Percentiles rank a stretch among this genome's conserved stretches.
Evolutionary conservation across 35 echinoderm and acorn worm species (phyloP).

Genomic region (Antedon bifida): DNA sequence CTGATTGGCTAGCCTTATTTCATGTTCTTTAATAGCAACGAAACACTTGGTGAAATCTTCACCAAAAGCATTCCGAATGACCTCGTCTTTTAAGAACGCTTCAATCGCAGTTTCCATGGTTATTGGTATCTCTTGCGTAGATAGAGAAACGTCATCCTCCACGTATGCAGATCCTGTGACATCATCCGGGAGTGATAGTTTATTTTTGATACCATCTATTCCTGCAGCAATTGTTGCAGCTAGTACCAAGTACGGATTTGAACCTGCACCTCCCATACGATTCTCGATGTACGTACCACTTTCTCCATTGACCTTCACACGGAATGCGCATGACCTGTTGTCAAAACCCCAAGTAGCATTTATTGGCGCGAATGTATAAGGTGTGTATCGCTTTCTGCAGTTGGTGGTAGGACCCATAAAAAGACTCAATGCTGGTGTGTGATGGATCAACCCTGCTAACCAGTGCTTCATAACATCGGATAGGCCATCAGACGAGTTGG

Average conservation of each 20-base stretch:
- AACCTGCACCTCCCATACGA: slow-evolving; percentile 27
- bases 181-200: slow-evolving; percentile 19
- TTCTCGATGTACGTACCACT: slow-evolving; percentile 51
- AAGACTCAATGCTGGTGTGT: slow-evolving; percentile 29
- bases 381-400: slow-evolving; percentile 23
- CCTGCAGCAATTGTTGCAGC: slow-evolving; percentile 48
- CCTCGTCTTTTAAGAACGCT: slow-evolving; percentile 2
- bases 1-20: not conserved
- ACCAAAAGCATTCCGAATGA: slow-evolving; percentile 11
- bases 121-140: not conserved
- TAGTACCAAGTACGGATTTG: slow-evolving; percentile 30
- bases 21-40: not conserved
- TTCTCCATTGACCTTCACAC: slow-evolving; percentile 19
- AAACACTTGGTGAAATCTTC: slow-evolving; percentile 23
- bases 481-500: slow-evolving; percentile 8
- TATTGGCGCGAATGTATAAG: slow-evolving; percentile 21
- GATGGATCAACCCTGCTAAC: slow-evolving; percentile 38
- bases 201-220: slow-evolving; percentile 41
- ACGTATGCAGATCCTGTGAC: slow-evolving; percentile 6
- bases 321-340: slow-evolving; percentile 35
- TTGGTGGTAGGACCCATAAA: slow-evolving; percentile 39
- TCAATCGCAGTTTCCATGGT: slow-evolving; percentile 15
- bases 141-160: not conserved
- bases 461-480: slow-evolving; percentile 41
- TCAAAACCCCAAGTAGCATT: slow-evolving; percentile 44